Evolutionary conservation across 2,888 invertebrate genomes (phyloP).

Genomic region (Trisateles emortualis): DNA sequence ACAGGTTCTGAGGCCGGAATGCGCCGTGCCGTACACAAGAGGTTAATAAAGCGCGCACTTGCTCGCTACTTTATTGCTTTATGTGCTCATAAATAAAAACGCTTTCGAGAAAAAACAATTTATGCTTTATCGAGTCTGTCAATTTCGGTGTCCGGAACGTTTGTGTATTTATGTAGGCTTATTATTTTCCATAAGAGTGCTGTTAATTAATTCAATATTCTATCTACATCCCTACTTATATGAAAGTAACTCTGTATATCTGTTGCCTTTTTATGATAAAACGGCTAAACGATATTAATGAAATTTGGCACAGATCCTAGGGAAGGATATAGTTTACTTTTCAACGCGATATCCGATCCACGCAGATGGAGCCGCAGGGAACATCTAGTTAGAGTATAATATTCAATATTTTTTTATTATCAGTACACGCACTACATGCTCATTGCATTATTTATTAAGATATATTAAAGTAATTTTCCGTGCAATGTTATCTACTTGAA

Average conservation of each 20-base stretch:
- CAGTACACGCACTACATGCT: background rate
- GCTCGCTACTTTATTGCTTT: conserved; percentile 81
- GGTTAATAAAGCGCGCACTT: conserved; percentile 84
- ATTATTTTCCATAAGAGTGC: conserved; percentile 16
- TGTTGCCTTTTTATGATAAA: no score
- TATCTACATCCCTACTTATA: no score
- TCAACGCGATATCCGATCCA: no score
- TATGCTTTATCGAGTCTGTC: conserved; percentile 68
- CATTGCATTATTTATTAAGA: conserved; percentile 22
- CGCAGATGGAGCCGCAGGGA: no score
- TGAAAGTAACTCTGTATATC: no score
- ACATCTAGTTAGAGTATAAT: background rate
- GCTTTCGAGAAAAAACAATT: conserved; percentile 76
- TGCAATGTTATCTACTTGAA: conserved; percentile 5
- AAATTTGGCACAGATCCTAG: no score
- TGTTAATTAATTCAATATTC: conserved; percentile 34
- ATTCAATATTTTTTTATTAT: conserved; percentile 1
- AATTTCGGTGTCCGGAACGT: conserved; percentile 56
- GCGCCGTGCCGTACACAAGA: conserved; percentile 63
- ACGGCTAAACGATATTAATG: no score
- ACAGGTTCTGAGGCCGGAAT: conserved; percentile 65
- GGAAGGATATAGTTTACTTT: no score
- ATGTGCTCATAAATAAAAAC: conserved; percentile 80
- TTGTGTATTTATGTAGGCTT: conserved; percentile 42
- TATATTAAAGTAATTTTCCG: background rate